Evolutionary conservation across 2,888 invertebrate species (phyloP).

Genomic region (Poecilus cupreus): DNA sequence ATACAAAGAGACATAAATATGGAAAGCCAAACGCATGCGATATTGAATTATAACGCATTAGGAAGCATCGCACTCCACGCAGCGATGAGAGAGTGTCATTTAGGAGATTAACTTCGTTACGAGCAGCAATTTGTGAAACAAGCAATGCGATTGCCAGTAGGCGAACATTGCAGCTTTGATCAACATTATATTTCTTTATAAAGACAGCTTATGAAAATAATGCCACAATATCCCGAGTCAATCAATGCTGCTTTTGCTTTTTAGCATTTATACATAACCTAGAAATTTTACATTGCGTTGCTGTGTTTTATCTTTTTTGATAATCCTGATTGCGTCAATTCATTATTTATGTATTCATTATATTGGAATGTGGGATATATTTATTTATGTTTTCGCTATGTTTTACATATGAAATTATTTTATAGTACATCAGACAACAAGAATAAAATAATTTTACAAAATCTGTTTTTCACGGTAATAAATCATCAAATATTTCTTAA

Average conservation of each 20-base stretch:
- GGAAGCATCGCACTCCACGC: not conserved
- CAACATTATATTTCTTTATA: not conserved
- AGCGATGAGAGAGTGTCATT: slow-evolving; percentile 8
- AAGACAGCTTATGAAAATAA: not conserved
- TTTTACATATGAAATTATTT: too few species aligned
- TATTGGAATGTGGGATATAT: too few species aligned
- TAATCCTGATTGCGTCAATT: too few species aligned
- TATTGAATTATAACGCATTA: slow-evolving; percentile 48
- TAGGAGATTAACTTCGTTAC: slow-evolving; percentile 46
- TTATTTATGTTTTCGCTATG: too few species aligned
- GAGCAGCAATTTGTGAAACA: slow-evolving; percentile 36
- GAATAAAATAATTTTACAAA: too few species aligned
- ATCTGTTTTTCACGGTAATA: too few species aligned
- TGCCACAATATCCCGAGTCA: not conserved
- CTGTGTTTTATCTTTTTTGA: not conserved
- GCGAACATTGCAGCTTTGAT: not conserved
- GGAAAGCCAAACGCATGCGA: slow-evolving; percentile 5
- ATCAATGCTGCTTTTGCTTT: slow-evolving; percentile 10
- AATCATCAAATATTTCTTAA: too few species aligned
- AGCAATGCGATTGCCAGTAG: slow-evolving; percentile 8
- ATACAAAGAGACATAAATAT: slow-evolving; percentile 41
- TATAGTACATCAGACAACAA: too few species aligned
- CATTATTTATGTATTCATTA: too few species aligned
- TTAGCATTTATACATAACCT: not conserved
- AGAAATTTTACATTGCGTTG: not conserved